Base-by-base conservation (phyloP, 2,797 vertebrate species). In the Danio jaintianensis region DNA sequence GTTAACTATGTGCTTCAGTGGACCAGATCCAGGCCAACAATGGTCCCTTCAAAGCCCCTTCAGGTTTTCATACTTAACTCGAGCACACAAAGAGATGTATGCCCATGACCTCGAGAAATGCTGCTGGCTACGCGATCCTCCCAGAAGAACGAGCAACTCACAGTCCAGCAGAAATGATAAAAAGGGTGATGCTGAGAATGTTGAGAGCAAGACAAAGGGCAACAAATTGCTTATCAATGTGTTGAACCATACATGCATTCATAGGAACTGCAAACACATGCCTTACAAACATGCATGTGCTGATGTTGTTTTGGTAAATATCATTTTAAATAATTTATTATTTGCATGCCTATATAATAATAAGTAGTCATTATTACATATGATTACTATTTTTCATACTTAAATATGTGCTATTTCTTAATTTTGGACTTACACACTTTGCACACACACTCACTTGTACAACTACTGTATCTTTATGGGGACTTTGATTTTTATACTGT, bases 1-100 rank as follows among this genome's bases (percentile, higher is more conserved):
- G 61, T 87, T 89, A 93, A 93, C 92, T 92, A 91, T 85, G 89
- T 91, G 92, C 90, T 93, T 89, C 93, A 91, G 82, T 93, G 92
- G 88, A 91, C 89, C 92, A 92, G 84, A 73, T 89, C 91, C 61
- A 86, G 89, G 89, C 86, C 85, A 90, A 92, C 86, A 82, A 82
- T 63, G 56, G 80, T 61, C 79, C 58, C 80, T 69, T 82, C 77
- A 80, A 80, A 77, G 36, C 75, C 75, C 16, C 71, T 73, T 78
- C 40, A 79, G 36, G 71, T 64, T 45, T 75, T 79, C 56, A 36
- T 69, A 43, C 55, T 83, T 42, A 58, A 58, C 76, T 68, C 63
- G 45, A 78, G 64, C 64, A 78, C 62, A 48, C 45, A 74, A 53
- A 73, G 43, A 64, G 69, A 42, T 0, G 61, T 67, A 62, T 47